Evolutionary conservation across 2,888 invertebrate genomes (phyloP).

Genomic region (Saturnia pavonia): DNA sequence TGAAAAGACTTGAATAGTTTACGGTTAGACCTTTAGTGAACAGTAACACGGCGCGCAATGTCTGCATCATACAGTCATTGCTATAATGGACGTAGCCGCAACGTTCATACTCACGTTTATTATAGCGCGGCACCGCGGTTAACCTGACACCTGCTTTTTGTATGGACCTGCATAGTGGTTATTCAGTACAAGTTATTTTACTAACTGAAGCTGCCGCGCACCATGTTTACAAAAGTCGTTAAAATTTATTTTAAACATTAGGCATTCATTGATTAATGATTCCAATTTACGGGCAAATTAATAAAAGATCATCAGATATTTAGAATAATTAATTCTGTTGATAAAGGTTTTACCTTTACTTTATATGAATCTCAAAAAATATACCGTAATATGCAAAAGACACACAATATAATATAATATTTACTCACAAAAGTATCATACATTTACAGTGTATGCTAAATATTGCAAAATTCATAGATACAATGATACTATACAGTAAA

Average conservation of each 20-base stretch:
- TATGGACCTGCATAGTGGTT: slow-evolving; percentile 14
- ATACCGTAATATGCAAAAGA: no score
- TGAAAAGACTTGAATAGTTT: neutral
- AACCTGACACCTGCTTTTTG: slow-evolving; percentile 26
- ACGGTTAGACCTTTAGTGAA: neutral
- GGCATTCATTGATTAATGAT: no score
- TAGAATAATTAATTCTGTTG: no score
- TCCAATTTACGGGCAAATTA: no score
- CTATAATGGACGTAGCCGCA: slow-evolving; percentile 29
- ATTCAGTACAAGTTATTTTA: slow-evolving; percentile 3
- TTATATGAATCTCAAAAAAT: no score
- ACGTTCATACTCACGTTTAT: slow-evolving; percentile 25
- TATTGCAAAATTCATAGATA: no score
- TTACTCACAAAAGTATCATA: no score
- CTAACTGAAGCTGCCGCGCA: neutral
- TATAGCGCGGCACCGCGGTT: slow-evolving; percentile 24
- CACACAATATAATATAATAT: no score
- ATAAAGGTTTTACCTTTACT: no score
- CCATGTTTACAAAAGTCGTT: neutral
- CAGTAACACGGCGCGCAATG: slow-evolving; percentile 4
- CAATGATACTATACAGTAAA: no score
- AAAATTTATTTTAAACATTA: neutral
- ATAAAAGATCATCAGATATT: no score
- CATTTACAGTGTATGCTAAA: no score
- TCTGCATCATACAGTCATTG: slow-evolving; percentile 28